phyloP scores from a whole-genome alignment of 2,888 invertebrate species.

The Sarcophaga variegata region DNA sequence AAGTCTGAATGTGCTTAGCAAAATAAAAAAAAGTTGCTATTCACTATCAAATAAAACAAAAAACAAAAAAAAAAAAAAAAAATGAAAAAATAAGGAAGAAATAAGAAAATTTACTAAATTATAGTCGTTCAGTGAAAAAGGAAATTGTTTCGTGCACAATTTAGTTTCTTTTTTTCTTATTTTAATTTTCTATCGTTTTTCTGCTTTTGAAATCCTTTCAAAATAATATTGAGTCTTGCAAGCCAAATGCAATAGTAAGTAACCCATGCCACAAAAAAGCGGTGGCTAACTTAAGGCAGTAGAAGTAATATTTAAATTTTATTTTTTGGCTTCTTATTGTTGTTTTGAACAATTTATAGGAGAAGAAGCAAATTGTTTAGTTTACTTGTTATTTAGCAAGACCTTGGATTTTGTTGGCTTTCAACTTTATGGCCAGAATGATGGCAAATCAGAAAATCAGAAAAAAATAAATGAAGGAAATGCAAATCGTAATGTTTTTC shows the following conservation, averaged over 20 bases:
- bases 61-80: too few species aligned
- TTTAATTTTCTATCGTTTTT: neutral
- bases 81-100: neutral
- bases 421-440: conserved; percentile 35
- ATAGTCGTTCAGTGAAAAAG: neutral
- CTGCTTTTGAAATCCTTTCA: neutral
- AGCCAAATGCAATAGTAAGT: too few species aligned
- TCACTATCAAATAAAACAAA: too few species aligned
- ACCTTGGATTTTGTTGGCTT: conserved; percentile 41
- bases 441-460: neutral
- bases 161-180: neutral
- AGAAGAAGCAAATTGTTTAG: conserved; percentile 30
- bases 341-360: neutral
- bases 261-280: too few species aligned
- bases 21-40: too few species aligned
- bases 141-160: conserved; percentile 1
- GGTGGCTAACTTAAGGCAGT: neutral
- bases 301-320: neutral
- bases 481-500: conserved; percentile 47
- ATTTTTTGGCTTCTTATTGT: neutral
- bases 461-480: conserved; percentile 39
- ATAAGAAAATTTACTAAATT: neutral
- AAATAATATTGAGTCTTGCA: neutral
- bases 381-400: conserved; percentile 36
- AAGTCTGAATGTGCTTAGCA: too few species aligned